phyloP scores from a whole-genome alignment of 1,140 invertebrate species.

The Euura saliciscinereae region DNA sequence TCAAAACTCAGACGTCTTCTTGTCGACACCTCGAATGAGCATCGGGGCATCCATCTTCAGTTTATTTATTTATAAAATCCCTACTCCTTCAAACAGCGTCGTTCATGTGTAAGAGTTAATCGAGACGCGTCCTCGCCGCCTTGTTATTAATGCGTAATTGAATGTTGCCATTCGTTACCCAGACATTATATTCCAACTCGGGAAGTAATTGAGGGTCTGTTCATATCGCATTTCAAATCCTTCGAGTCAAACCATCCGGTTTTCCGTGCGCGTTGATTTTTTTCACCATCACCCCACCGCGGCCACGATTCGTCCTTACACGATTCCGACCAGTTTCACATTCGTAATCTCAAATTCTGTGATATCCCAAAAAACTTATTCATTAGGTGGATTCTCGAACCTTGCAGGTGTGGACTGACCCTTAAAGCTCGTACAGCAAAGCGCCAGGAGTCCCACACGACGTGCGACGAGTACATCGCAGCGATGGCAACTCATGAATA shows the following conservation, averaged over 20 bases:
- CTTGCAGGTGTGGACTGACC: not conserved
- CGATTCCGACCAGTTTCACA: too few species aligned
- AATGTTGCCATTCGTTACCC: constrained; percentile 44
- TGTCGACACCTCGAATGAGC: not conserved
- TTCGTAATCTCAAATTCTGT: too few species aligned
- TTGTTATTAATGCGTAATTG: constrained; percentile 49
- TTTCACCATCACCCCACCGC: too few species aligned
- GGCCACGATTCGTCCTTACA: too few species aligned
- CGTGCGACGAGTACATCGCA: not conserved
- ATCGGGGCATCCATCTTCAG: not conserved
- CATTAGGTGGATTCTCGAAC: too few species aligned
- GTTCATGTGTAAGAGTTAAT: constrained; percentile 32
- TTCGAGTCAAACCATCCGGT: too few species aligned
- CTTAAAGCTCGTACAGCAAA: constrained; percentile 9
- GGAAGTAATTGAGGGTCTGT: not conserved
- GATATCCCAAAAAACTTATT: too few species aligned
- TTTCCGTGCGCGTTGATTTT: too few species aligned
- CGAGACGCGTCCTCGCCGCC: constrained; percentile 29
- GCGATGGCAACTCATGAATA: constrained; percentile 49
- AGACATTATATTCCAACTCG: constrained; percentile 35
- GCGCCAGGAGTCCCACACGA: constrained; percentile 33
- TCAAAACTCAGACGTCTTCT: not conserved
- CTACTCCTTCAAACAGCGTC: too few species aligned
- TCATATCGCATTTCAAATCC: not conserved
- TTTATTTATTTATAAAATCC: too few species aligned